Percentiles rank a stretch among this genome's conserved stretches.
Evolutionary conservation across 2,113 vertebrate species (phyloP).

Genomic region (Haemorhous mexicanus): DNA sequence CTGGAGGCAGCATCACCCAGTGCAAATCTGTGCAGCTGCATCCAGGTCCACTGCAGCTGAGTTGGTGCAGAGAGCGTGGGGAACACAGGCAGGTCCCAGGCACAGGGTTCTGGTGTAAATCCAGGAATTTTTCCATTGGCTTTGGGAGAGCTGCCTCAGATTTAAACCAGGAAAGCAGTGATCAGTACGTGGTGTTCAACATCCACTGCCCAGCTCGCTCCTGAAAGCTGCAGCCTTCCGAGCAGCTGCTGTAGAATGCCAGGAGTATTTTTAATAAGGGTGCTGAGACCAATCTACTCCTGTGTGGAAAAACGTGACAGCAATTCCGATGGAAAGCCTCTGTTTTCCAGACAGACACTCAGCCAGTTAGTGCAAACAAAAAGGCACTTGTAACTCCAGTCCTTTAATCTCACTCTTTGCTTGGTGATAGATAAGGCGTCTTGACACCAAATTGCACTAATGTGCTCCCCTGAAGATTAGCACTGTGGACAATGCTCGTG

Average conservation of each 20-base stretch:
- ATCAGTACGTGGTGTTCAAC: not conserved
- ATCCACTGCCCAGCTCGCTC: not conserved
- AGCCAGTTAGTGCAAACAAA: slow-evolving; percentile 56
- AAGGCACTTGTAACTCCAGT: slow-evolving; percentile 58
- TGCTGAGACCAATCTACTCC: slow-evolving; percentile 43
- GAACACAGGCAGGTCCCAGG: not conserved
- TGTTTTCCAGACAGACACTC: slow-evolving; percentile 45
- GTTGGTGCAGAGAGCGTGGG: not conserved
- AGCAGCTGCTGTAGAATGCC: not conserved
- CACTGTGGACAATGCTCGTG: not conserved
- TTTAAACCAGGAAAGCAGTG: not conserved
- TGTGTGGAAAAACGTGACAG: slow-evolving; percentile 39
- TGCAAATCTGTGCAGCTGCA: not conserved
- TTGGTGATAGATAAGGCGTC: slow-evolving; percentile 33
- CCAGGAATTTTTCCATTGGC: not conserved
- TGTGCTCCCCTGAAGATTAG: slow-evolving; percentile 51
- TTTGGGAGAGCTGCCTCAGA: not conserved
- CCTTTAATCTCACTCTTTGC: slow-evolving; percentile 57
- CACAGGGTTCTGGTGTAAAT: not conserved
- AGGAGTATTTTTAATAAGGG: slow-evolving; percentile 35
- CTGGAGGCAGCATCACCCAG: not conserved
- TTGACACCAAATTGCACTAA: slow-evolving; percentile 52
- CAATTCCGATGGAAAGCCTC: slow-evolving; percentile 29
- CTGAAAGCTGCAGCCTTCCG: not conserved
- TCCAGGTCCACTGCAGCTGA: not conserved